These are phyloP conservation scores for Cheilosia scutellata DNA, from an alignment of 2,888 invertebrate species.

Conservation along the genomic window DNA sequence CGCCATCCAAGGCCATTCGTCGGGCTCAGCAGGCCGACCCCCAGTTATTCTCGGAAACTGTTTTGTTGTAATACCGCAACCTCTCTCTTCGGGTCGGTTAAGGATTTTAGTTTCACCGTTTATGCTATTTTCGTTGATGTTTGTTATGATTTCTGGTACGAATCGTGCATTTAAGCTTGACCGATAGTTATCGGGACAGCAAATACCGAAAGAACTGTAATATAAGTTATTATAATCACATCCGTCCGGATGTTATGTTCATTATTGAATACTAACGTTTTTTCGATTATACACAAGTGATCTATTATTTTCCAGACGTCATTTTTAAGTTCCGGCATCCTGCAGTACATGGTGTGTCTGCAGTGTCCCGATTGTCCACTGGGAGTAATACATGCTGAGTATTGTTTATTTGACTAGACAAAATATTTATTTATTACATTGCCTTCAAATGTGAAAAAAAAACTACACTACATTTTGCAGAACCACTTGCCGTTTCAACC, in stretches of 20 bases:
- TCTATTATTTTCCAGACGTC: constrained; percentile 87
- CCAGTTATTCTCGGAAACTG: constrained; percentile 86
- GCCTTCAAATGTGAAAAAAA: background rate
- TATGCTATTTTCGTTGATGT: constrained; percentile 70
- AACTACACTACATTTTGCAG: constrained; percentile 13
- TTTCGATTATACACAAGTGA: constrained; percentile 89
- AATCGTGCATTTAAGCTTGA: constrained; percentile 76
- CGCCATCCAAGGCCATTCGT: constrained; percentile 94
- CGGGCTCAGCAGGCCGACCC: constrained; percentile 87
- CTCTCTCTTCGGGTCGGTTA: constrained; percentile 81
- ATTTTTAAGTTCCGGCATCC: constrained; percentile 86
- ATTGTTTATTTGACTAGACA: constrained; percentile 84
- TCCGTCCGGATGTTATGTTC: background rate
- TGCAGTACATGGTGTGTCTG: constrained; percentile 86
- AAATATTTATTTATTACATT: background rate
- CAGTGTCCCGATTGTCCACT: constrained; percentile 88
- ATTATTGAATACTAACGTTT: constrained; percentile 84
- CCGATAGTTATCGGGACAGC: constrained; percentile 87
- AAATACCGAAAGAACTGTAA: constrained; percentile 87
- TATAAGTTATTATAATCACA: too few relatives aligned
- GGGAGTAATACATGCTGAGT: constrained; percentile 86
- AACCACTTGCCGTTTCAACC: constrained; percentile 33
- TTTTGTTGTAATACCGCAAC: constrained; percentile 83
- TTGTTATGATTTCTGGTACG: constrained; percentile 79
- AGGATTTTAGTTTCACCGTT: constrained; percentile 77